These are phyloP conservation scores for Morbakka virulenta DNA, from an alignment of 30 jellyfish, hydroid and myxozoan genomes.

Conservation along the genomic window DNA sequence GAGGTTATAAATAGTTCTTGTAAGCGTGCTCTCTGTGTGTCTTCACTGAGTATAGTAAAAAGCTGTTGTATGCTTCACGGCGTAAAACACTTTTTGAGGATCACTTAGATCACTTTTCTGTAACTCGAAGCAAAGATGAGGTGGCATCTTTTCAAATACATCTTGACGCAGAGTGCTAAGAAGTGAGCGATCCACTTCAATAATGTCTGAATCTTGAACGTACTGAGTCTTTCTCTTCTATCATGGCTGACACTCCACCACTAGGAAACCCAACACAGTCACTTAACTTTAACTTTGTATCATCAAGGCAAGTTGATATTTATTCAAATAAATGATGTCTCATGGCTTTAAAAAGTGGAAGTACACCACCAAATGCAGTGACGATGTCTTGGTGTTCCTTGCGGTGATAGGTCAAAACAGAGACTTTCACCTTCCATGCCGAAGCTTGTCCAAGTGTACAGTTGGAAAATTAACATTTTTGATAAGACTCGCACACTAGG, in stretches of 20 bases:
- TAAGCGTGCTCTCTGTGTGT: constrained; percentile 1
- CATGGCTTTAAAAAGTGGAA: constrained; percentile 10
- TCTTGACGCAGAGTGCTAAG: constrained; percentile 26
- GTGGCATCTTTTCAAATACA: constrained; percentile 23
- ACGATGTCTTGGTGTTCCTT: too few relatives aligned
- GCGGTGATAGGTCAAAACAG: constrained; percentile 14
- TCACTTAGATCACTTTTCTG: constrained; percentile 7
- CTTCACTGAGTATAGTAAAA: constrained; percentile 21
- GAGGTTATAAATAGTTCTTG: constrained; percentile 34
- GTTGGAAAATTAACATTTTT: constrained; percentile 42
- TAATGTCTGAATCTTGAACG: constrained; percentile 6
- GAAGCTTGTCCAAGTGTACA: constrained; percentile 7
- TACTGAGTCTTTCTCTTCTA: constrained; percentile 1
- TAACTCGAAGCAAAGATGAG: constrained; percentile 2
- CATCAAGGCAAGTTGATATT: background rate
- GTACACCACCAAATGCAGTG: too few relatives aligned
- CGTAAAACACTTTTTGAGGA: constrained; percentile 1
- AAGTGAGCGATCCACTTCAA: constrained; percentile 33
- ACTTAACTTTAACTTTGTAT: background rate
- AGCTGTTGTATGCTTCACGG: constrained; percentile 22
- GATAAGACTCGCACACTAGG: constrained; percentile 39
- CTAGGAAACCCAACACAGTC: constrained; percentile 1
- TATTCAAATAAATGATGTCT: background rate
- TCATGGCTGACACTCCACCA: constrained; percentile 9
- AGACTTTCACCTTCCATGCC: constrained; percentile 27